Evolutionary conservation across 2,797 vertebrate genomes (phyloP), one percentile per base, ranked within the genome.

Genomic region (Carapus acus): DNA sequence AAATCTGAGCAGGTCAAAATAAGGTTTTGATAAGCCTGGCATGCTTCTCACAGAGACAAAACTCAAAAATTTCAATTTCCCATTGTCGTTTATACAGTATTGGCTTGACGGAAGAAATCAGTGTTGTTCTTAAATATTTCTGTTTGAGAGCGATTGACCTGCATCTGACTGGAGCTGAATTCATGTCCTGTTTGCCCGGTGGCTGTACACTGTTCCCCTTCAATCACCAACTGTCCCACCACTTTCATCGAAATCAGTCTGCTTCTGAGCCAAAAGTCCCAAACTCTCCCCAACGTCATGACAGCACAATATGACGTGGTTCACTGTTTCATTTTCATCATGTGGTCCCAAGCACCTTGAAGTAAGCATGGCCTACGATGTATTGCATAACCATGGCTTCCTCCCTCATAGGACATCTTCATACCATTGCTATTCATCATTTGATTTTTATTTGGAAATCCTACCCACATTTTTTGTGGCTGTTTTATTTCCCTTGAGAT

Each of bases 301-400:
- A 57, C 65, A 77, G 79, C 60, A 40, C 69, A 62, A 36, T 66
- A 29, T 50, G 8, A 45, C 9, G 22, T 60, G 19, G 34, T 18
- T 46, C 2, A 63, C 16, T 29, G 74, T 71, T 43, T 85, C 82
- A 54, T 46, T 69, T 53, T 48, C 44, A 43, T 58, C 20, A 51
- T 55, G 51, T 49, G 73, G 76, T 67, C 45, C 76, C 59, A 18
- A 77, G 63, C n/a, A n/a, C n/a, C n/a, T n/a, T n/a, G n/a, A 78
- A 50, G 69, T 81, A 62, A 74, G 85, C 91, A 91, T 92, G 87
- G 89, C 86, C 91, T 59, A 49, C 52, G 70, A 59, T 16, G 41
- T 12, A 78, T 87, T 76, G 68, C 63, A 59, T 23, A 51, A 49
- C 40, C 58, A 79, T 69, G 52, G 36, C 6, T 19, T 39, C 43